Percentiles rank a stretch among this genome's conserved stretches.
Conservation (phyloP, 2,113 vertebrate species). For the Amphiprion ocellaris region DNA sequence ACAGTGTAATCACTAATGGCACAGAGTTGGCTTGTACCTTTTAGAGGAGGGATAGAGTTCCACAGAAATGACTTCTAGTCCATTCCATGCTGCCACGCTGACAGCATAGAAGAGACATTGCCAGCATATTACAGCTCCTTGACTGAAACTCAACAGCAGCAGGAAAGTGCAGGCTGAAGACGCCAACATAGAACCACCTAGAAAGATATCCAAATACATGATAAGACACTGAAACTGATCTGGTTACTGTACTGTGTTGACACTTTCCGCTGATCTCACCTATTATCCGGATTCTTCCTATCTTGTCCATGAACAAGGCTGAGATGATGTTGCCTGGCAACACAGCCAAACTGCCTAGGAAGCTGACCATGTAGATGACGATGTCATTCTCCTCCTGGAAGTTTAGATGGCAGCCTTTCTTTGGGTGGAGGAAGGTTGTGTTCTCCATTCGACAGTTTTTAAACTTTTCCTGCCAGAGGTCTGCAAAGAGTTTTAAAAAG, state of each 20-base stretch:
- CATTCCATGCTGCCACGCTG: slow-evolving; percentile 96
- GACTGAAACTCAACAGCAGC: slow-evolving; percentile 94
- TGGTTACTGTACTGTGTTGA: neutral
- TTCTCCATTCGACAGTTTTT: slow-evolving; percentile 92
- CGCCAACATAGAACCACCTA: slow-evolving; percentile 94
- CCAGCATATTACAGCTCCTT: slow-evolving; percentile 94
- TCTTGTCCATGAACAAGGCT: slow-evolving; percentile 95
- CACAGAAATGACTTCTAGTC: slow-evolving; percentile 94
- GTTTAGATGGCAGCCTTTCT: slow-evolving; percentile 94
- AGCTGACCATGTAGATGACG: slow-evolving; percentile 97
- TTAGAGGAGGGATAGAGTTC: slow-evolving; percentile 96
- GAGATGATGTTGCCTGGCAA: slow-evolving; percentile 97
- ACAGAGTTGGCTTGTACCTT: slow-evolving; percentile 83
- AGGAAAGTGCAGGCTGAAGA: slow-evolving; percentile 95
- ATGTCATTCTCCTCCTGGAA: slow-evolving; percentile 96
- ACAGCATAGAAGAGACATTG: slow-evolving; percentile 95
- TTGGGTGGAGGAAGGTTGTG: slow-evolving; percentile 87
- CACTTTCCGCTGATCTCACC: slow-evolving; percentile 84
- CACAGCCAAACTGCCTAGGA: slow-evolving; percentile 94
- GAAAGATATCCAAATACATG: neutral
- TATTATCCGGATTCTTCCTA: slow-evolving; percentile 95
- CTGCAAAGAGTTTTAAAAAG: slow-evolving; percentile 71
- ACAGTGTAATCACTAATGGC: neutral
- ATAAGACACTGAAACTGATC: neutral
- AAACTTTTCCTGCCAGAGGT: slow-evolving; percentile 94